Evolutionary conservation across 2,113 vertebrate genomes (phyloP).

Genomic region (Brachyhypopomus occidentalis): DNA sequence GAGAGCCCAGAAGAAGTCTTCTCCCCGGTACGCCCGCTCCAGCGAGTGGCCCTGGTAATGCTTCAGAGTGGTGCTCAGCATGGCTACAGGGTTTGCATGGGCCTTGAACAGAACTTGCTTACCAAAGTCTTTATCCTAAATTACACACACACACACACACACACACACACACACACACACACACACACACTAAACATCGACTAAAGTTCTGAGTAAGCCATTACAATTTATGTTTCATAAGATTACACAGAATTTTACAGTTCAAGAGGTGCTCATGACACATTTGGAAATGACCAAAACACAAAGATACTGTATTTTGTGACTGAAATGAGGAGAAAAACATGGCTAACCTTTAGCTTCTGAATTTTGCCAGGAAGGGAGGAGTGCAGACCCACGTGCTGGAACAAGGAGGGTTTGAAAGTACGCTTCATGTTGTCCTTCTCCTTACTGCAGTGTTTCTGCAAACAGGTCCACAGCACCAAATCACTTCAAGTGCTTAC

Average conservation of each 20-base stretch:
- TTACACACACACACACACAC: background rate
- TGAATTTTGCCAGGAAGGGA: constrained; percentile 91
- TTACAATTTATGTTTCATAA: background rate
- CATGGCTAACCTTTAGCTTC: constrained; percentile 81
- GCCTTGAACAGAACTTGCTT: constrained; percentile 80
- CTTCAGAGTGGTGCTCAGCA: constrained; percentile 85
- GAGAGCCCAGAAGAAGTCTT: constrained; percentile 92
- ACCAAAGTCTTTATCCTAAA: constrained; percentile 92
- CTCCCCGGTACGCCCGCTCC: constrained; percentile 82
- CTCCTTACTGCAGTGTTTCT: constrained; percentile 86
- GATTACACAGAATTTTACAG: no score
- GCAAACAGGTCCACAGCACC: constrained; percentile 26
- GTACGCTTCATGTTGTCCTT: constrained; percentile 83
- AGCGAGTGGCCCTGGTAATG: constrained; percentile 89
- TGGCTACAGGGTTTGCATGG: constrained; percentile 83
- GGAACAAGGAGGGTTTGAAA: constrained; percentile 90
- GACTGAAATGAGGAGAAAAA: background rate
- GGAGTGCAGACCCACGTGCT: constrained; percentile 92
- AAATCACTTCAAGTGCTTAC: background rate
- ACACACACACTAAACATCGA: background rate
- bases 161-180: constrained; percentile 3
- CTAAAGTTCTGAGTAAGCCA: background rate
- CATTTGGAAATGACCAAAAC: background rate
- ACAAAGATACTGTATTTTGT: no score
- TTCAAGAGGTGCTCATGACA: background rate